Evolutionary conservation across 2,797 vertebrate species (phyloP), one percentile per base, ranked within the genome.

Genomic region (Eremophila alpestris): DNA sequence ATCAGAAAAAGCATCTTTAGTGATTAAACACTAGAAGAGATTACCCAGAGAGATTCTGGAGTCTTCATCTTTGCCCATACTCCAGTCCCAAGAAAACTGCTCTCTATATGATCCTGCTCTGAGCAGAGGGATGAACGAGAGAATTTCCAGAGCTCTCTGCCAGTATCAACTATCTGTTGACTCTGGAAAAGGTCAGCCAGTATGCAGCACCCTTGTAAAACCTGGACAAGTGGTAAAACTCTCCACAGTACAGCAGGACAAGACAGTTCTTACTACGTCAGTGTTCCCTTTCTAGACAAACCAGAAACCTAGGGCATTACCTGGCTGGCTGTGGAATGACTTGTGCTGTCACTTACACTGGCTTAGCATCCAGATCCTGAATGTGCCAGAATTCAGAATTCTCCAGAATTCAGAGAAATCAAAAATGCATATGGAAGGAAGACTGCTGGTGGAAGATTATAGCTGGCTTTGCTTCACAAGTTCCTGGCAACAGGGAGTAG

Each of bases 221-320:
- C 21, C 3, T 11, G 11, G 34, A 41, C 9, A 73, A 69, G 9
- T 30, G 21, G 18, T 24, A 71, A 55, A 91, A 71, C 45, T 43
- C 75, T 60, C 26, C 43, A n/a, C 51, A 83, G 48, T 30, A 59
- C 6, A 40, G 30, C 2, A 52, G 23, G 34, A 73, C 26, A 68
- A 38, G 5, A 27, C 9, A 74, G 30, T 10, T 29, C 21, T 51
- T 36, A 19, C 19, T n/a, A 15, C 0, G 0, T 34, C n/a, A 69
- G 32, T 13, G 11, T 32, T 38, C 19, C 45, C 16, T 20, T 63
- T 36, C 54, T 13, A 38, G 16, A 40, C 9, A 67, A 85, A 70
- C 11, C 48, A 89, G 36, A 87, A 70, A 54, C 43, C 13, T 41
- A 4, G 0, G 8, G 24, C 36, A 32, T 23, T 64, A 30, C 30